Evolutionary conservation across 2,888 invertebrate species (phyloP), one percentile per base, ranked within the genome.

Genomic region (Drosophila prolongata): DNA sequence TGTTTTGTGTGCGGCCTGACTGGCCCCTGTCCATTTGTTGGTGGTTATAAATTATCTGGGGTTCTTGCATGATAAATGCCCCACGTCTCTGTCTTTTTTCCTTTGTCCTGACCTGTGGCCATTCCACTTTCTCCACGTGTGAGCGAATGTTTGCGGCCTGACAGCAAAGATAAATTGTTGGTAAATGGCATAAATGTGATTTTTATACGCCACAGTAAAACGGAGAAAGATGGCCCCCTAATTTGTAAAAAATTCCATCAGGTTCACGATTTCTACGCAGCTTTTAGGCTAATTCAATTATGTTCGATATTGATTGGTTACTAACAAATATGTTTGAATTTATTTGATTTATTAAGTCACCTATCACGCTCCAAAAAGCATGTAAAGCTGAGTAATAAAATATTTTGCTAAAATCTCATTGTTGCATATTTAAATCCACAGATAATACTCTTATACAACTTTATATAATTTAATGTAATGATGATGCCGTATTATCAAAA

Each of bases 121-220:
- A 35, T 76, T 19, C 35, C 47, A 13, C 44, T 38, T 42, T 11
- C 53, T 16, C 35, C n/a, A 49, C 42, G 46, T 42, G 37, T 43
- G 40, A 46, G 64, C 44, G 59, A 60, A 66, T 68, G 71, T 87
- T 89, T 89, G 87, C 75, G 71, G 77, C 71, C 79, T 85, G 85
- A 89, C 85, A 85, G 85, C 89, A 76, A 75, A 85, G 85, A 85
- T 89, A 85, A 85, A 85, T 85, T 77, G 87, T 81, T 80, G 75
- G 85, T 87, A 89, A 85, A 85, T 81, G 79, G 89, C 85, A 89
- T 84, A 85, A 85, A 85, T 85, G 85, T 87, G 85, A 87, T 85
- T 89, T 85, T 85, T 84, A 87, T 85, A 76, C 79, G 73, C 59
- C 71, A 64, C 42, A 40, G 46, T 40, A 4, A 8, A 13, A 24